Conservation (phyloP, 1,140 invertebrate genomes). For the Callitettix versicolor region DNA sequence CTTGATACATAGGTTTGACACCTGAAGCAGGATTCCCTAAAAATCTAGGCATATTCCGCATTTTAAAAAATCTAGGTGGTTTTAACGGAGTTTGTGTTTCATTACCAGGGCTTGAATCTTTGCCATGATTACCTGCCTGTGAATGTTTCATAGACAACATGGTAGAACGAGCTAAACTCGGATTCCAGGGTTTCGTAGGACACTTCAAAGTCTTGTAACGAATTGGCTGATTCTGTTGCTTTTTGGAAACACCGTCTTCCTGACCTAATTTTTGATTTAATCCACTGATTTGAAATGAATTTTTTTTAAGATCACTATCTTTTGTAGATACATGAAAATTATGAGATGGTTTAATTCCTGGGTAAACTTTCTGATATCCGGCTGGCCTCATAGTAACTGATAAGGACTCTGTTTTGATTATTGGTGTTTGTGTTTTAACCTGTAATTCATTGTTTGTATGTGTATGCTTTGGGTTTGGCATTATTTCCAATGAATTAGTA, state of each 20-base stretch:
- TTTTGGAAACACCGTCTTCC: constrained; percentile 1
- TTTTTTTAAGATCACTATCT: too few relatives aligned
- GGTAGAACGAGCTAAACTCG: constrained; percentile 40
- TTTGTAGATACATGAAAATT: not conserved
- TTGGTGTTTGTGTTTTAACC: too few relatives aligned
- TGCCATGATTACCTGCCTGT: constrained; percentile 17
- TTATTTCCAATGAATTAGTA: too few relatives aligned
- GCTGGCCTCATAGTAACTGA: not conserved
- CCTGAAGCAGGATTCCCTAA: constrained; percentile 48
- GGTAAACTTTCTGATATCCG: constrained; percentile 6
- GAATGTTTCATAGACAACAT: constrained; percentile 36
- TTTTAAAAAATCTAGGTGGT: constrained; percentile 46
- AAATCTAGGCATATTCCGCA: constrained; percentile 44
- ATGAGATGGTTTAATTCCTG: constrained; percentile 4
- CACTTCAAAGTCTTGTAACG: constrained; percentile 45
- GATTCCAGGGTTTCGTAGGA: constrained; percentile 47
- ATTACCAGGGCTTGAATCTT: constrained; percentile 30
- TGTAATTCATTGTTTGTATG: too few relatives aligned
- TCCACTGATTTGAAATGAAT: too few relatives aligned
- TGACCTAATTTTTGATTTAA: too few relatives aligned
- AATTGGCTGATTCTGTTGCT: constrained; percentile 24
- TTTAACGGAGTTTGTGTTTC: constrained; percentile 32
- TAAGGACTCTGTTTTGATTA: too few relatives aligned
- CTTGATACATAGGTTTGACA: constrained; percentile 47
- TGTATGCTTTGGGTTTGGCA: too few relatives aligned